These are phyloP conservation scores for Microchirus variegatus DNA, from an alignment of 2,797 vertebrate species.

Conservation along the genomic window DNA sequence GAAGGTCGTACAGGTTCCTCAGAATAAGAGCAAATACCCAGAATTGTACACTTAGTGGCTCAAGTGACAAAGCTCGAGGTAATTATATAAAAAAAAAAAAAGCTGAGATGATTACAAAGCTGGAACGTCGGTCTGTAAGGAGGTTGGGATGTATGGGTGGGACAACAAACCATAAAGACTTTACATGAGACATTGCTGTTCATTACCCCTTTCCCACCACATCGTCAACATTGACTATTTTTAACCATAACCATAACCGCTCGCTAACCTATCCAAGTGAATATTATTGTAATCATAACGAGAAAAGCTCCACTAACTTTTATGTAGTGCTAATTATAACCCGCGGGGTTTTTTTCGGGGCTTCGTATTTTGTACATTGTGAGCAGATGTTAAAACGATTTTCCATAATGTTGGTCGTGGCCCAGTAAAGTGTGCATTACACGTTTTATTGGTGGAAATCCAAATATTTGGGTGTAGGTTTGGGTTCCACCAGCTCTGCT, in stretches of 20 bases:
- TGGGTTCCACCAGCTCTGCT: conserved; percentile 1
- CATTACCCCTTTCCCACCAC: not conserved
- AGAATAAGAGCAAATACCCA: not conserved
- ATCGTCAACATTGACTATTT: not conserved
- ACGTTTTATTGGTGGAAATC: not conserved
- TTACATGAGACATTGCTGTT: not conserved
- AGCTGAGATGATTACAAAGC: not conserved
- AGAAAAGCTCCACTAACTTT: not conserved
- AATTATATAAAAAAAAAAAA: not conserved
- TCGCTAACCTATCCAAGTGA: not conserved
- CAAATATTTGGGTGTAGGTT: not conserved
- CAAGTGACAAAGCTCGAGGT: not conserved
- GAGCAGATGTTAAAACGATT: conserved; percentile 1
- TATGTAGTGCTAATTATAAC: not conserved
- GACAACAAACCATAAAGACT: not conserved
- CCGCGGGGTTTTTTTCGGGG: too few relatives aligned
- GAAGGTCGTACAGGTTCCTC: conserved; percentile 4
- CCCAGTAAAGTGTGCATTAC: not conserved
- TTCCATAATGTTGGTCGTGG: not conserved
- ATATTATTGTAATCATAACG: not conserved
- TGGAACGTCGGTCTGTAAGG: not conserved
- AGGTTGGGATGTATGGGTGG: not conserved
- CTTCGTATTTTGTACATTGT: too few relatives aligned
- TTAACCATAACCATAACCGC: not conserved
- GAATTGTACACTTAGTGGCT: not conserved